A percentile compares a stretch with the other conserved stretches of the same genome.
phyloP scores from a whole-genome alignment of 2,113 vertebrate species.

The Genyomyrus donnyi region DNA sequence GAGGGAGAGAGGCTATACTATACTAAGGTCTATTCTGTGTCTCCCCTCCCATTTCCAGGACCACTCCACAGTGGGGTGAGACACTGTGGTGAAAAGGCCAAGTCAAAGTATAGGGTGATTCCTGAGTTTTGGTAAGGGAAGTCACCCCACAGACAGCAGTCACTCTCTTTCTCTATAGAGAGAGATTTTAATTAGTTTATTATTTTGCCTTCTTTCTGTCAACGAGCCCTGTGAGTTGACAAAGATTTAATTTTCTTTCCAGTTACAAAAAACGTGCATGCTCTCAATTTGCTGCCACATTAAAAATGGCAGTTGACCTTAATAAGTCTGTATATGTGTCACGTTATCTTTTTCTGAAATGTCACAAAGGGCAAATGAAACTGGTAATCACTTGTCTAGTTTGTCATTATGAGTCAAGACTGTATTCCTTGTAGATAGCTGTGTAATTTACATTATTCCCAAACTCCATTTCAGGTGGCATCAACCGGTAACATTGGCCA shows the following conservation, averaged over 20 bases:
- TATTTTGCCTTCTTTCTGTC: background rate
- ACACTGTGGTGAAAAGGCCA: background rate
- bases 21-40: background rate
- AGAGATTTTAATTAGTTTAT: slow-evolving; percentile 5
- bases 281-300: background rate
- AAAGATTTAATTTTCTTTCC: background rate
- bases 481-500: background rate
- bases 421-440: background rate
- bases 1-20: background rate
- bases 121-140: background rate
- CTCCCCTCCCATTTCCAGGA: background rate
- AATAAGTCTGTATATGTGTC: background rate
- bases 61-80: background rate
- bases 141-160: background rate
- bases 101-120: background rate
- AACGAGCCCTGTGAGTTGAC: background rate
- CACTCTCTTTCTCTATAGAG: background rate
- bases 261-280: background rate
- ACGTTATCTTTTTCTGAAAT: background rate
- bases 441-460: background rate
- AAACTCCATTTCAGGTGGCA: background rate
- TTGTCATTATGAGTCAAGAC: background rate
- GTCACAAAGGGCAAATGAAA: background rate
- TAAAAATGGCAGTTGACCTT: background rate
- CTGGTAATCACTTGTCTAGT: background rate